Conservation (phyloP, 2,113 vertebrate genomes). For the Taurulus bubalis region DNA sequence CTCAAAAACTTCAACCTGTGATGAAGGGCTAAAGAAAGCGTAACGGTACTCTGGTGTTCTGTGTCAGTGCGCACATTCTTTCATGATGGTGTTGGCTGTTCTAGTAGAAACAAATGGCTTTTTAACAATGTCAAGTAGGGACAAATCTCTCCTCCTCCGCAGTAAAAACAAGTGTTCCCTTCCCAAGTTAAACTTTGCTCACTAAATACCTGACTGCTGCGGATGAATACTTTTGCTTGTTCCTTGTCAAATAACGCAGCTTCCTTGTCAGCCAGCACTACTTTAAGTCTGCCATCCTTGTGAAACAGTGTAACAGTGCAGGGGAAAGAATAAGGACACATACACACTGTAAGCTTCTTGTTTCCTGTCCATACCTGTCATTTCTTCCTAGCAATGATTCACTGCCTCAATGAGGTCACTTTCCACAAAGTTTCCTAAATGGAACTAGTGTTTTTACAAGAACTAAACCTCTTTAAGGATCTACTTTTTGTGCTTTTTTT, state of each 20-base stretch:
- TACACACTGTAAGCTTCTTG: neutral
- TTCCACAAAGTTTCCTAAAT: neutral
- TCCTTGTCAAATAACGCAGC: neutral
- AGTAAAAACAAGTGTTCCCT: conserved; percentile 6
- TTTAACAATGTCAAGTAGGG: conserved; percentile 20
- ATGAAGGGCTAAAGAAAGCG: conserved; percentile 42
- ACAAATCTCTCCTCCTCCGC: neutral
- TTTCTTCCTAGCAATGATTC: conserved; percentile 21
- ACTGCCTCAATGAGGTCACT: conserved; percentile 37
- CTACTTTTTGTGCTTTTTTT: neutral
- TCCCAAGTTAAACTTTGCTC: neutral
- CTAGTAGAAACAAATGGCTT: conserved; percentile 11
- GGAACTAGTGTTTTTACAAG: neutral
- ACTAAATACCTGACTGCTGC: neutral
- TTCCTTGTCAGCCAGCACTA: neutral
- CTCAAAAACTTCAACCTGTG: conserved; percentile 42
- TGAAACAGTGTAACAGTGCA: neutral
- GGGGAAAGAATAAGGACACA: neutral
- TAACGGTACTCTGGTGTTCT: neutral
- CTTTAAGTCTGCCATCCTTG: neutral
- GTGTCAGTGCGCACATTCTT: conserved; percentile 12
- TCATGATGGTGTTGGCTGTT: conserved; percentile 28
- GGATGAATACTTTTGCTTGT: neutral
- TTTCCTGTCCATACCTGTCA: conserved; percentile 5
- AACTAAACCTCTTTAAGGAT: neutral